These are phyloP conservation scores for Callopanchax toddi DNA, from an alignment of 2,113 vertebrate genomes.

Conservation along the genomic window DNA sequence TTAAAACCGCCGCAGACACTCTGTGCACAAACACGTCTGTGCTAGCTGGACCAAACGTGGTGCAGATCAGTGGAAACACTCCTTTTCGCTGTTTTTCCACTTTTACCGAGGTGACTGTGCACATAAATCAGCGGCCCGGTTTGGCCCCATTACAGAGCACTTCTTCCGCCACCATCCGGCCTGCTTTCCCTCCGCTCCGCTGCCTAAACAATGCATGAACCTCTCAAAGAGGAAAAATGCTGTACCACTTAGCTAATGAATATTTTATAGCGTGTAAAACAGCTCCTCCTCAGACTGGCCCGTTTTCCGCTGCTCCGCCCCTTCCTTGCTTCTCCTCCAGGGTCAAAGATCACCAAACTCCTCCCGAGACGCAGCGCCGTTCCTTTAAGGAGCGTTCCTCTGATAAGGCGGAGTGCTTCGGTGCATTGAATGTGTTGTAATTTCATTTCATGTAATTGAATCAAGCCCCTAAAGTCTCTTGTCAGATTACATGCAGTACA, in stretches of 20 bases:
- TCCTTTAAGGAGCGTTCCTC: slow-evolving; percentile 42
- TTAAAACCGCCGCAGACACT: slow-evolving; percentile 45
- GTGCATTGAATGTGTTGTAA: slow-evolving; percentile 52
- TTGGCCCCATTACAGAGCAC: slow-evolving; percentile 67
- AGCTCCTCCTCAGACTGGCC: slow-evolving; percentile 54
- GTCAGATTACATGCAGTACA: slow-evolving; percentile 56
- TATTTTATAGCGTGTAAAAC: slow-evolving; percentile 80
- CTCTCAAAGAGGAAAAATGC: slow-evolving; percentile 76
- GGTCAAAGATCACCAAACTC: slow-evolving; percentile 42
- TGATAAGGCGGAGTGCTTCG: slow-evolving; percentile 48
- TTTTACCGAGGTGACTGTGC: slow-evolving; percentile 43
- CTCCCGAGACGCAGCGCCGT: slow-evolving; percentile 31
- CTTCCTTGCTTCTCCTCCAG: slow-evolving; percentile 2
- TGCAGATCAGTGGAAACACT: slow-evolving; percentile 21
- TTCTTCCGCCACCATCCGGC: slow-evolving; percentile 55
- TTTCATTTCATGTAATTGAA: slow-evolving; percentile 56
- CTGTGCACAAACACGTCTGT: background rate
- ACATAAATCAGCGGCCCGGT: slow-evolving; percentile 66
- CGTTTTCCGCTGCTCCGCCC: slow-evolving; percentile 21
- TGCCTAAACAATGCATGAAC: slow-evolving; percentile 78
- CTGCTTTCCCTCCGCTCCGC: slow-evolving; percentile 38
- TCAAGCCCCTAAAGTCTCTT: slow-evolving; percentile 48
- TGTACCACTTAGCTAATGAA: slow-evolving; percentile 82
- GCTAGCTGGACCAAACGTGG: slow-evolving; percentile 11
- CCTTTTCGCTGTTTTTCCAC: slow-evolving; percentile 9